These are phyloP conservation scores for Ochropleura plecta DNA, from an alignment of 2,888 invertebrate genomes.

Conservation along the genomic window DNA sequence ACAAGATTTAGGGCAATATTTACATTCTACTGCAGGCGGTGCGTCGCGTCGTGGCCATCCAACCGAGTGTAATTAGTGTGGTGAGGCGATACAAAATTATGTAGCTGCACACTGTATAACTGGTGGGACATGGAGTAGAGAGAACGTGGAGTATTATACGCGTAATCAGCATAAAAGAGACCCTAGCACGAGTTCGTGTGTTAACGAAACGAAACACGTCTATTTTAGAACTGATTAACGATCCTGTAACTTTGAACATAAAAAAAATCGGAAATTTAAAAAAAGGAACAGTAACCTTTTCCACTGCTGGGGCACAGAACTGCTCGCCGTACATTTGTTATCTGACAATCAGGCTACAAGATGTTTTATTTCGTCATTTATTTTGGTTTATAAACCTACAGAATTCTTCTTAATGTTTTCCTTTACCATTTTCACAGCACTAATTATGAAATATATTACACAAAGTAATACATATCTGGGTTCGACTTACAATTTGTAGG, in stretches of 20 bases:
- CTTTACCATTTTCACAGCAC: not conserved
- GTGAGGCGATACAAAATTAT: conserved; percentile 45
- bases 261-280: no score
- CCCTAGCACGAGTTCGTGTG: no score
- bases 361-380: not conserved
- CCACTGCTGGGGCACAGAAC: not conserved
- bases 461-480: not conserved
- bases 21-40: conserved; percentile 63
- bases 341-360: no score
- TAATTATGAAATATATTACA: not conserved
- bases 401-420: not conserved
- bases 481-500: not conserved
- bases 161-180: not conserved
- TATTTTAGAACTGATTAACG: no score
- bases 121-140: conserved; percentile 8
- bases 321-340: not conserved
- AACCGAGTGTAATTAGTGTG: conserved; percentile 61
- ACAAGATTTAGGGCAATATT: conserved; percentile 65
- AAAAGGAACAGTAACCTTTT: no score
- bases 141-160: not conserved
- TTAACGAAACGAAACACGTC: no score
- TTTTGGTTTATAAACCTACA: not conserved
- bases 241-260: no score
- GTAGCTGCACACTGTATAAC: conserved; percentile 28
- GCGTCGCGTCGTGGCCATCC: conserved; percentile 30